phyloP scores from a whole-genome alignment of 2,888 invertebrate species.

The Tenthredo distinguenda region DNA sequence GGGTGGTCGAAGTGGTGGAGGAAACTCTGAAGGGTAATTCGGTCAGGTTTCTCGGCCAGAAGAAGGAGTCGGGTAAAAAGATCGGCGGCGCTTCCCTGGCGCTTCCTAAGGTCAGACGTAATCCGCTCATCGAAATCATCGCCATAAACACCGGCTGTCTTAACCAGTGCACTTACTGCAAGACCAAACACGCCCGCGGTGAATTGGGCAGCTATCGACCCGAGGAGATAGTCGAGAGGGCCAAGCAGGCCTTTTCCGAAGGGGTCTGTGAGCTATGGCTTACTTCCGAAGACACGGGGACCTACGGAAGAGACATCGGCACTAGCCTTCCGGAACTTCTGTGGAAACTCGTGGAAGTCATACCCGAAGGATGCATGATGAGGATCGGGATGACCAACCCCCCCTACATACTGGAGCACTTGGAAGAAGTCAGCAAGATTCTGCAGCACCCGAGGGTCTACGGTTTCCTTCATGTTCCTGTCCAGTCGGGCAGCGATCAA shows the following conservation, averaged over 20 bases:
- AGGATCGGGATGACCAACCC: constrained; percentile 99
- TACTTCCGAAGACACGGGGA: constrained; percentile 98
- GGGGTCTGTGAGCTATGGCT: constrained; percentile 98
- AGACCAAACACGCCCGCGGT: constrained; percentile 98
- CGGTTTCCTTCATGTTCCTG: constrained; percentile 97
- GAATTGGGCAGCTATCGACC: constrained; percentile 97
- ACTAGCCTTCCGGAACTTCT: constrained; percentile 92
- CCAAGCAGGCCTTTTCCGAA: constrained; percentile 92
- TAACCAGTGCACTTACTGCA: constrained; percentile 99
- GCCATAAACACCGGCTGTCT: constrained; percentile 97
- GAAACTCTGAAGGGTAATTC: constrained; percentile 95
- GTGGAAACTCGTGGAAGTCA: constrained; percentile 89
- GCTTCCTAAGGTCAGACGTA: constrained; percentile 96
- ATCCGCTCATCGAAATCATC: constrained; percentile 98
- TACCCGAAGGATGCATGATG: constrained; percentile 88
- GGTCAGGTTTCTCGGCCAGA: constrained; percentile 89
- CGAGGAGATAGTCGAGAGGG: constrained; percentile 93
- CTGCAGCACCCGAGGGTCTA: constrained; percentile 94
- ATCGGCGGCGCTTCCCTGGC: constrained; percentile 92
- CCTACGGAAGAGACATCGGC: constrained; percentile 97
- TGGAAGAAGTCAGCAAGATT: constrained; percentile 93
- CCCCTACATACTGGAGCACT: constrained; percentile 97
- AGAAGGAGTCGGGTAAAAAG: constrained; percentile 88
- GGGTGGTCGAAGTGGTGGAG: constrained; percentile 98
- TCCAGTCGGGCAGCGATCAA: constrained; percentile 97